These are phyloP conservation scores for Heliopora coerulea DNA, from an alignment of 92 coral and sea anemone genomes.

Conservation along the genomic window DNA sequence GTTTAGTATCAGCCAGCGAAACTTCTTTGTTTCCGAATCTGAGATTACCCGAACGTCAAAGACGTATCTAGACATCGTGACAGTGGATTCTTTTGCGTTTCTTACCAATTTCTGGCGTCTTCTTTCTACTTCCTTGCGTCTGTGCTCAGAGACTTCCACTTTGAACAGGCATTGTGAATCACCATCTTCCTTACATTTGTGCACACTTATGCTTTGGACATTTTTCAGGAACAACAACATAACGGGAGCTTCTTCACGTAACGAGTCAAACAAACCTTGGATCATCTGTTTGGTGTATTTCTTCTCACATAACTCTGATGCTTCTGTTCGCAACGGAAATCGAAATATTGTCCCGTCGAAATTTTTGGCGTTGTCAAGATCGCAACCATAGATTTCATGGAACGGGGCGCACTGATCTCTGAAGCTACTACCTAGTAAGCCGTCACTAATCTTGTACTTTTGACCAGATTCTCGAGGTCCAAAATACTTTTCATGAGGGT, in stretches of 20 bases:
- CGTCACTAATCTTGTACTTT: conserved; percentile 50
- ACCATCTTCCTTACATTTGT: conserved; percentile 47
- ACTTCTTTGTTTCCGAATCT: conserved; percentile 44
- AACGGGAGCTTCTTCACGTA: conserved; percentile 74
- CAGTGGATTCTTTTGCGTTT: conserved; percentile 33
- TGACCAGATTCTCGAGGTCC: conserved; percentile 63
- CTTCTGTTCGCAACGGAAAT: conserved; percentile 62
- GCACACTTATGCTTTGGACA: conserved; percentile 63
- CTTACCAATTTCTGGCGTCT: conserved; percentile 50
- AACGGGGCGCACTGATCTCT: conserved; percentile 66
- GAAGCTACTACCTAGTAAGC: conserved; percentile 15
- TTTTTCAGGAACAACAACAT: conserved; percentile 78
- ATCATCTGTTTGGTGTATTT: conserved; percentile 34
- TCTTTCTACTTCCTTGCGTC: conserved; percentile 38
- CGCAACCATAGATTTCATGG: conserved; percentile 66
- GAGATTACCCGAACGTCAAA: conserved; percentile 45
- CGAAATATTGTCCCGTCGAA: conserved; percentile 65
- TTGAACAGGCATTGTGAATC: conserved; percentile 53
- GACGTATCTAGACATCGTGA: not conserved
- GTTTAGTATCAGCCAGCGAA: conserved; percentile 37
- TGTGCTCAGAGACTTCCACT: conserved; percentile 4
- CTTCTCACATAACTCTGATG: not conserved
- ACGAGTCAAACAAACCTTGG: conserved; percentile 47
- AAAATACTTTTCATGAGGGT: conserved; percentile 88
- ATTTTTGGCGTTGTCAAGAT: conserved; percentile 19